Evolutionary conservation across 2,888 invertebrate species (phyloP).

Genomic region (Lypha dubia): DNA sequence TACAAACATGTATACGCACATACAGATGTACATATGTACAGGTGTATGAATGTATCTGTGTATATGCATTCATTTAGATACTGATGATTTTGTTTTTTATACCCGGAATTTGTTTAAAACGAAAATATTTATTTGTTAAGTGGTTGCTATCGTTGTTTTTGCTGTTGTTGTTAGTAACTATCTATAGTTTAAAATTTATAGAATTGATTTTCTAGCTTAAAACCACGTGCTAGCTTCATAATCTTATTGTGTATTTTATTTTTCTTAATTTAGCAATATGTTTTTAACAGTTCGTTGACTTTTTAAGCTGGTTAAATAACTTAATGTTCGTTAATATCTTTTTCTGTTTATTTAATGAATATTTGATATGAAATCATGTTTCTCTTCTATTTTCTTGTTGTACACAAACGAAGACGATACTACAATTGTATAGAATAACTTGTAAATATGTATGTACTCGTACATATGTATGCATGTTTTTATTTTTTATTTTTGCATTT

Average conservation of each 20-base stretch:
- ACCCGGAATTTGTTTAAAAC: conserved; percentile 58
- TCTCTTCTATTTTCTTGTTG: conserved; percentile 51
- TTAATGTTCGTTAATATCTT: conserved; percentile 67
- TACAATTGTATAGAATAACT: conserved; percentile 65
- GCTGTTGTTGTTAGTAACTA: conserved; percentile 25
- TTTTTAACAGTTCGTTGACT: conserved; percentile 78
- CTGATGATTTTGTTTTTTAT: conserved; percentile 3
- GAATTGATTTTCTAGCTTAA: conserved; percentile 68
- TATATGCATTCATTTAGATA: not conserved
- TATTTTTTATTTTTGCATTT: conserved; percentile 6
- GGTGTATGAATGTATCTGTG: not conserved
- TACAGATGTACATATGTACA: too few relatives aligned
- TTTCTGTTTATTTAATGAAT: conserved; percentile 80
- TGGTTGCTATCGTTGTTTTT: not conserved
- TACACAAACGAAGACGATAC: conserved; percentile 42
- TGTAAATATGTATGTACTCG: conserved; percentile 50
- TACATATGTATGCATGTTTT: not conserved
- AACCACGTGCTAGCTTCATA: conserved; percentile 66
- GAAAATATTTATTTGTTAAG: conserved; percentile 15
- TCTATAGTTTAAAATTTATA: conserved; percentile 30
- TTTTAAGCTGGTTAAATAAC: conserved; percentile 70
- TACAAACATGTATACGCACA: not conserved
- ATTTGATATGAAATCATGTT: conserved; percentile 78
- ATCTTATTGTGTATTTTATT: conserved; percentile 47
- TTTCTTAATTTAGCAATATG: conserved; percentile 49